Conservation (phyloP, 2,888 invertebrate species). For the Pycnomerus fuliginosus region DNA sequence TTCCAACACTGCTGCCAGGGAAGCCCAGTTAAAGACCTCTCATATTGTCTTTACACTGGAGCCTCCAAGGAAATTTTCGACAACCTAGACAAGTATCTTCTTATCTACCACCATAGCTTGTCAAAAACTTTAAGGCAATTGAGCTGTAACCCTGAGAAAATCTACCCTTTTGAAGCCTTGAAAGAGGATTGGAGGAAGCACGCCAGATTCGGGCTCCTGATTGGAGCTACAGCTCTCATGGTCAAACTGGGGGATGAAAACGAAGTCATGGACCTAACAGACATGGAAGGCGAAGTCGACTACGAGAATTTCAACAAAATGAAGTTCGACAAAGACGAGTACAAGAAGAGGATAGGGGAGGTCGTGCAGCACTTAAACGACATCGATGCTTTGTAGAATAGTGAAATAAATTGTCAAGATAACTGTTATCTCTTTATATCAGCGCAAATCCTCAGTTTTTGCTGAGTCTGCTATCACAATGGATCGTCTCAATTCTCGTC, state of each 20-base stretch:
- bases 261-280: slow-evolving; percentile 22
- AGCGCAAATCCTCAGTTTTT: slow-evolving; percentile 28
- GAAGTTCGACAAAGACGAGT: no score
- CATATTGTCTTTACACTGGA: slow-evolving; percentile 44
- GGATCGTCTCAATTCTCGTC: no score
- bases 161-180: slow-evolving; percentile 39
- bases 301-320: background rate
- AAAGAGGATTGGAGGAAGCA: slow-evolving; percentile 34
- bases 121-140: slow-evolving; percentile 30
- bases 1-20: slow-evolving; percentile 33
- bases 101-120: slow-evolving; percentile 42
- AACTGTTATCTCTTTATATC: slow-evolving; percentile 11
- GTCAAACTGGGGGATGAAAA: slow-evolving; percentile 27
- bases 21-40: slow-evolving; percentile 41
- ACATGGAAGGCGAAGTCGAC: background rate
- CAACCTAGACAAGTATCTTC: slow-evolving; percentile 37
- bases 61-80: slow-evolving; percentile 36
- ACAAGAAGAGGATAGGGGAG: no score
- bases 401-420: no score
- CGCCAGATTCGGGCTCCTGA: slow-evolving; percentile 27
- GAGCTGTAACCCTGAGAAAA: slow-evolving; percentile 32
- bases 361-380: no score
- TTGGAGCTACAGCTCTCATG: slow-evolving; percentile 25
- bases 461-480: no score
- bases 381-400: no score